Percentiles rank a stretch among this genome's conserved stretches.
These are phyloP conservation scores for Heterochromis multidens DNA, from an alignment of 2,113 vertebrate species.

Conservation along the genomic window DNA sequence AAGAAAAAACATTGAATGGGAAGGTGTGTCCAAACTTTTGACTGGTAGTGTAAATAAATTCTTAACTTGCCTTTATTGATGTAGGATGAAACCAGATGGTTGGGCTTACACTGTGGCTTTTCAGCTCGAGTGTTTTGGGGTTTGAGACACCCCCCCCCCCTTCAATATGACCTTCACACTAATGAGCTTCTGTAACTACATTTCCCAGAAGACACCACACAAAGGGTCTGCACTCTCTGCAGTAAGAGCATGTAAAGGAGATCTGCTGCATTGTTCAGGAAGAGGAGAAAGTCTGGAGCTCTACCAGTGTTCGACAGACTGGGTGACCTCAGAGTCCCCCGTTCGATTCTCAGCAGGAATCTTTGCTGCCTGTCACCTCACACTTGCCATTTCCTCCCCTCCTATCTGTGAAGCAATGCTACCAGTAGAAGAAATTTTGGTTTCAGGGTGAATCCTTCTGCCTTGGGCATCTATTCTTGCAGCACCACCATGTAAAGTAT, in stretches of 20 bases:
- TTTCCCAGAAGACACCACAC: slow-evolving; percentile 22
- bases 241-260: neutral
- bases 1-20: too few species aligned
- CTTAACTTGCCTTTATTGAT: neutral
- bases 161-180: slow-evolving; percentile 1
- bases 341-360: neutral
- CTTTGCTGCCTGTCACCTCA: neutral
- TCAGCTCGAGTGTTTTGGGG: neutral
- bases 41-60: too few species aligned
- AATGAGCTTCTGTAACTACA: slow-evolving; percentile 7
- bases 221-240: neutral
- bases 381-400: neutral
- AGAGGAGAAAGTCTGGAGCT: neutral
- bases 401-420: neutral
- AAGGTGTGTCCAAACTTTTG: too few species aligned
- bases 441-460: neutral
- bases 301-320: neutral
- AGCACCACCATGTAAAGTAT: too few species aligned
- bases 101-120: neutral
- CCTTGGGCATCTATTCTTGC: too few species aligned
- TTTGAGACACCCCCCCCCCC: neutral
- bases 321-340: neutral
- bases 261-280: neutral
- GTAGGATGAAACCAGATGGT: neutral
- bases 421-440: neutral